Evolutionary conservation across 2,113 vertebrate genomes (phyloP).

Genomic region (mouse (Mus musculus)): DNA sequence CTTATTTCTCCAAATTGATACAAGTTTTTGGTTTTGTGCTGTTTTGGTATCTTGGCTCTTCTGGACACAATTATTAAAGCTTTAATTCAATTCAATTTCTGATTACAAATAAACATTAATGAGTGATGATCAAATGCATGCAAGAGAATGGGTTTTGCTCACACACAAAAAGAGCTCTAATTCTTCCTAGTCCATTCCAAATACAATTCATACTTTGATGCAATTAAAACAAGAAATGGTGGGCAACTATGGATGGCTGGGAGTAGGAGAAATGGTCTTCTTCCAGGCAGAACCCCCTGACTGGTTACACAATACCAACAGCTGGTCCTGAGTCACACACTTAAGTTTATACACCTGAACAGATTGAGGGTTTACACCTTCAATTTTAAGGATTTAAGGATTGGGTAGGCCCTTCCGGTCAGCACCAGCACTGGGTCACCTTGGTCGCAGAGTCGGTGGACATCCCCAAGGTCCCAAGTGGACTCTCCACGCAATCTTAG

Average conservation of each 20-base stretch:
- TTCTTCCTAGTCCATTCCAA: neutral
- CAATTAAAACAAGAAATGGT: neutral
- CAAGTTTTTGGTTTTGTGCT: neutral
- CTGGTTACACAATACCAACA: neutral
- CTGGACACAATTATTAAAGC: neutral
- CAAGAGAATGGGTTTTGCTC: neutral
- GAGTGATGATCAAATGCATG: neutral
- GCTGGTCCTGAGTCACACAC: neutral
- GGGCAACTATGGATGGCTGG: neutral
- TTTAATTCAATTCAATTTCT: neutral
- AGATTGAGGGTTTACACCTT: neutral
- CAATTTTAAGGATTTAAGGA: too few species aligned
- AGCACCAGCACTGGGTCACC: too few species aligned
- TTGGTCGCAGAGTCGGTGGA: too few species aligned
- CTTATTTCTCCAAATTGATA: neutral
- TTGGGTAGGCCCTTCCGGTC: too few species aligned
- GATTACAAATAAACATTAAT: neutral
- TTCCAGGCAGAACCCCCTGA: neutral
- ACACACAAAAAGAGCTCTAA: constrained; percentile 1
- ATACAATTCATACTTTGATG: neutral
- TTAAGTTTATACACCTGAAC: neutral
- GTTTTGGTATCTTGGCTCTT: neutral
- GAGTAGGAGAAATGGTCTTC: neutral
- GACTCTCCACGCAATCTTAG: too few species aligned
- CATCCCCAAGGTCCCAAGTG: too few species aligned